These are phyloP conservation scores for Dicycla oo DNA, from an alignment of 2,888 invertebrate species.

Conservation along the genomic window DNA sequence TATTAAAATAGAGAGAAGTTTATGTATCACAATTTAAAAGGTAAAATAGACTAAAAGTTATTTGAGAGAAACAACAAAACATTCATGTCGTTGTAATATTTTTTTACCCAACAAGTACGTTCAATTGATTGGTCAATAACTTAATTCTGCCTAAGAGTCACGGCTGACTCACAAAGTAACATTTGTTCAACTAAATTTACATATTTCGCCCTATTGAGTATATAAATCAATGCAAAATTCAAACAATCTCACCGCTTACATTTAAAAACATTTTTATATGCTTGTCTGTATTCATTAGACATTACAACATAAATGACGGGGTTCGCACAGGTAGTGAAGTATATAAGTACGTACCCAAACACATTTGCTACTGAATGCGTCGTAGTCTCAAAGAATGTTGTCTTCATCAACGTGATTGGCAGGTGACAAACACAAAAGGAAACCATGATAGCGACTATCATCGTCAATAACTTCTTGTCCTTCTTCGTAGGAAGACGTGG, in stretches of 20 bases:
- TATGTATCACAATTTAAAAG: slow-evolving; percentile 16
- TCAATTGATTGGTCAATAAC: slow-evolving; percentile 17
- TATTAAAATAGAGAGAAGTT: slow-evolving; percentile 29
- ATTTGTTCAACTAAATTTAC: slow-evolving; percentile 11
- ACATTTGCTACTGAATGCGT: slow-evolving; percentile 93
- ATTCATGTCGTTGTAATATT: background rate
- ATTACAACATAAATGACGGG: slow-evolving; percentile 98
- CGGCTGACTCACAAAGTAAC: slow-evolving; percentile 21
- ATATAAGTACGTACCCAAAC: slow-evolving; percentile 95
- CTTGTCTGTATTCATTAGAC: slow-evolving; percentile 97
- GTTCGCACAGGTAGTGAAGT: slow-evolving; percentile 96
- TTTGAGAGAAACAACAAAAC: background rate
- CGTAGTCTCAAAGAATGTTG: slow-evolving; percentile 91
- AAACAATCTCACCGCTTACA: slow-evolving; percentile 79
- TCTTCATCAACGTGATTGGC: slow-evolving; percentile 96
- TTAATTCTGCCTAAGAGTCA: slow-evolving; percentile 30
- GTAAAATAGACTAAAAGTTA: background rate
- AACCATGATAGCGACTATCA: slow-evolving; percentile 97
- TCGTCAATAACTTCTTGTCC: slow-evolving; percentile 94
- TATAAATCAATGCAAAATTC: slow-evolving; percentile 26
- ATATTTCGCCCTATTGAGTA: slow-evolving; percentile 38
- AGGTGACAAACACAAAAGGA: slow-evolving; percentile 97
- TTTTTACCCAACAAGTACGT: slow-evolving; percentile 1
- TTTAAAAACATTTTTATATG: slow-evolving; percentile 94
- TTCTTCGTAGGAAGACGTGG: slow-evolving; percentile 93